Base-by-base conservation (phyloP, 2,797 vertebrate genomes). In the Falco peregrinus region DNA sequence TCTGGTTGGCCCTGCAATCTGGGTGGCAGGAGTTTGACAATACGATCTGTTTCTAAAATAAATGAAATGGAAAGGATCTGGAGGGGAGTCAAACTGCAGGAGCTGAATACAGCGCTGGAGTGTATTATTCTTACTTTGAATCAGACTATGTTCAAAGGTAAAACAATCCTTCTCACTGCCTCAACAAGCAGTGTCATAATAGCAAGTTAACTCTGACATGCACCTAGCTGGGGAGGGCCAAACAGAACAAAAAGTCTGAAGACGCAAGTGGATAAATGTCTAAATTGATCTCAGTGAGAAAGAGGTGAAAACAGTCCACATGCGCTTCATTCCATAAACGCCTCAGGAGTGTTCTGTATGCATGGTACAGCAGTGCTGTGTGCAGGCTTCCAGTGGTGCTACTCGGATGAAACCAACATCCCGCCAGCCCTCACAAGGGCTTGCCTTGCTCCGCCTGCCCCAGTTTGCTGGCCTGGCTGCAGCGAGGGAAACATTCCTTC, bases 401-500 rank as follows among this genome's bases (percentile, higher is more conserved):
- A 39, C 37, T 51, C 6, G 3, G 24, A 8, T 17, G 43, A 67
- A 91, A 48, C 1, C 33, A 71, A 16, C 57, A 25, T 45, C 43
- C 43, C 43, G 18, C 43, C 43, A 45, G 16, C 43, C 43, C 43
- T 45, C 43, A 18, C 43, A 7, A 9, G 11, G 16, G 13, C 33
- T 18, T 33, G 43, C 28, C 11, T 13, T 3, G 10, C 0, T 16
- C 2, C 20, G 29, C 21, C 39, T 2, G 3, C n/a, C 5, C 18
- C 12, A 1, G 21, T 15, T 22, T 6, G 69, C 60, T 16, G 4
- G 1, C 7, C 17, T 2, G 11, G 8, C 12, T 3, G 1, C 13
- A 29, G 31, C 4, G 65, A 24, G 56, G 78, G 59, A 71, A 92
- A 31, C 21, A 39, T 80, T 97, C 74, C 39, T 54, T 73, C 82